Evolutionary conservation across 2,797 vertebrate species (phyloP), one percentile per base, ranked within the genome.

Genomic region (Anisognathus igniventris): DNA sequence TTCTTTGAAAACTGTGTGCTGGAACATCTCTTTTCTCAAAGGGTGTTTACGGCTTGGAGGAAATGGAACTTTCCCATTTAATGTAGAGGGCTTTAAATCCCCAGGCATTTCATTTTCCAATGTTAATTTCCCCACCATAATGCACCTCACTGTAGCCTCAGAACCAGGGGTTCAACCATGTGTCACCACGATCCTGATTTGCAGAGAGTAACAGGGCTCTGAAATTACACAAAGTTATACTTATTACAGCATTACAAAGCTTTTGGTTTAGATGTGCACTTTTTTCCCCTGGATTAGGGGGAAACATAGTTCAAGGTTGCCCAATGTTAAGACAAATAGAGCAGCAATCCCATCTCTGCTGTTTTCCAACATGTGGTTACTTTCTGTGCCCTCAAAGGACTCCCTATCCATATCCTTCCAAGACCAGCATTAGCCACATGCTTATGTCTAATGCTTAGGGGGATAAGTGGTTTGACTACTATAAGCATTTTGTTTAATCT

Each of bases 1-100:
- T 90, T 78, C 79, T 88, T 91, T 66, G 85, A 90, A 94, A 95
- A 92, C 30, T 42, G 37, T 39, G 2, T 56, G 25, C 47, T 84
- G 70, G 42, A 94, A 71, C 70, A 44, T 42, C 10, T 4, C 42
- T 93, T 66, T 57, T 21, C 61, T 80, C 42, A 85, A 79, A 64
- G 66, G 22, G 14, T 62, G 61, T 86, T 92, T 95, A 88, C 57
- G 84, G 4, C 39, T 71, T 40, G 35, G 54, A 53, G 57, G 39
- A 93, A 71, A 62, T 72, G 3, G 54, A 83, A 86, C 35, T 90
- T 83, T 19, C 35, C 20, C 58, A 20, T 77, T 77, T 88, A 86
- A 61, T 67, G 22, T 4, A 30, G 50, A 73, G 35, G 18, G 42
- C n/a, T 85, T 93, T 79, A 62, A 72, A 77, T 27, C 18, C n/a